Conservation (phyloP, 2,888 invertebrate species). For the Hymenopus coronatus region DNA sequence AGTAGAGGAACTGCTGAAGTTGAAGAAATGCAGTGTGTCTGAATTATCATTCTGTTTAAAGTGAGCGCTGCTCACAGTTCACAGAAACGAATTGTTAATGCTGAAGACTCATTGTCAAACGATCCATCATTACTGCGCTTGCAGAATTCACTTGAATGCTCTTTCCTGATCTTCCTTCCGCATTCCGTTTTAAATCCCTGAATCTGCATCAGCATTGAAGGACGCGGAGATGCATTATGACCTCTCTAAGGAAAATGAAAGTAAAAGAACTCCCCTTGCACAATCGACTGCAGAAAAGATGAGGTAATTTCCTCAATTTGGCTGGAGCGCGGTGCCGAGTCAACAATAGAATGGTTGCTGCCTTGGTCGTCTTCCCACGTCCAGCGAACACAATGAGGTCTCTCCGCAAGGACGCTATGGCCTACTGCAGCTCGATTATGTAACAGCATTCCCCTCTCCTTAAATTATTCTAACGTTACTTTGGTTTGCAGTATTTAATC, state of each 20-base stretch:
- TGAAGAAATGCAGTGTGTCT: too few relatives aligned
- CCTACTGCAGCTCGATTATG: not conserved
- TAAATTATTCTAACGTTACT: not conserved
- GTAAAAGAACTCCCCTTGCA: not conserved
- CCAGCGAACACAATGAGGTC: not conserved
- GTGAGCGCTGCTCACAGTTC: too few relatives aligned
- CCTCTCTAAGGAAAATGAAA: not conserved
- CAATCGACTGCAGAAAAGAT: not conserved
- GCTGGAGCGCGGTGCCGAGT: not conserved
- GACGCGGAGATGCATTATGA: not conserved
- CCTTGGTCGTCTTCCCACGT: not conserved
- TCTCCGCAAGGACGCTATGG: not conserved
- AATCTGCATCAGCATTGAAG: not conserved
- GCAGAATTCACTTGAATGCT: too few relatives aligned
- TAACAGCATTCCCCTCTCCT: not conserved
- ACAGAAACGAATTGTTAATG: too few relatives aligned
- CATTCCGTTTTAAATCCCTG: not conserved
- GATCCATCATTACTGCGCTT: too few relatives aligned
- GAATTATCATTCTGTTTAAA: too few relatives aligned
- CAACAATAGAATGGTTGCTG: not conserved
- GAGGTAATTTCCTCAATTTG: not conserved
- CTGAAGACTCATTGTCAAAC: too few relatives aligned
- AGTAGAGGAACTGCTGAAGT: too few relatives aligned
- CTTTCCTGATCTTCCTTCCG: too few relatives aligned
- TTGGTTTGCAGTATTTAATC: not conserved